These are phyloP conservation scores for Chiloscyllium plagiosum DNA, from an alignment of 2,113 vertebrate genomes.

Conservation along the genomic window DNA sequence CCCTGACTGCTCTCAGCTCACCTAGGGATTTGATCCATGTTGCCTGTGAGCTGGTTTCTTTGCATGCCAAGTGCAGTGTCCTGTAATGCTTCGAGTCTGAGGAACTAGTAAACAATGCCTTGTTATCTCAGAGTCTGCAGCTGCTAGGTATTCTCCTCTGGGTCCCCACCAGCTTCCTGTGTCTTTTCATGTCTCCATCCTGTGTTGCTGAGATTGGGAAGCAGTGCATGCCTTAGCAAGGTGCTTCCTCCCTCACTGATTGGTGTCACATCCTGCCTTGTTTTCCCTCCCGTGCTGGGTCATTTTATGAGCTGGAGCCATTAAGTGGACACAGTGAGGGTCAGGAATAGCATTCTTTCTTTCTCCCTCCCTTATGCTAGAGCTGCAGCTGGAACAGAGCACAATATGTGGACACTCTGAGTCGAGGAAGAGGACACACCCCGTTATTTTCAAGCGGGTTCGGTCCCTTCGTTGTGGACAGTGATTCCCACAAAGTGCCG, in stretches of 20 bases:
- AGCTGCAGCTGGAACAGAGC: background rate
- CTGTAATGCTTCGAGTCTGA: background rate
- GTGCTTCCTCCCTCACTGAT: slow-evolving; percentile 28
- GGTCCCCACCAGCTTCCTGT: background rate
- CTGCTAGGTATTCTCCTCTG: slow-evolving; percentile 1
- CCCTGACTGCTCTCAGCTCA: background rate
- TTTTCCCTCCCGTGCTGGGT: background rate
- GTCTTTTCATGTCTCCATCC: slow-evolving; percentile 17
- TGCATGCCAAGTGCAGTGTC: background rate
- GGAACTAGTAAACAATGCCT: background rate
- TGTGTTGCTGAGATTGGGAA: slow-evolving; percentile 17
- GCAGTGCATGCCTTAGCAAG: slow-evolving; percentile 13
- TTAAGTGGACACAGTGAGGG: background rate
- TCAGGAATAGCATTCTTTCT: background rate
- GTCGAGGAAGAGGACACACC: too few species aligned
- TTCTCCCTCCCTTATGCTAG: background rate
- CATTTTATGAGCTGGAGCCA: background rate
- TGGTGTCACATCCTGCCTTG: slow-evolving; percentile 18
- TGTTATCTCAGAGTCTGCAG: slow-evolving; percentile 30
- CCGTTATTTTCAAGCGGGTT: background rate
- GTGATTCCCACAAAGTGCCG: background rate
- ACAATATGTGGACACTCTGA: background rate
- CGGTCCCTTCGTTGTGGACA: background rate
- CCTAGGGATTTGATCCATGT: background rate
- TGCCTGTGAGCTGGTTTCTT: background rate